phyloP scores from a whole-genome alignment of 2,113 vertebrate genomes.

The Aldabrachelys gigantea region DNA sequence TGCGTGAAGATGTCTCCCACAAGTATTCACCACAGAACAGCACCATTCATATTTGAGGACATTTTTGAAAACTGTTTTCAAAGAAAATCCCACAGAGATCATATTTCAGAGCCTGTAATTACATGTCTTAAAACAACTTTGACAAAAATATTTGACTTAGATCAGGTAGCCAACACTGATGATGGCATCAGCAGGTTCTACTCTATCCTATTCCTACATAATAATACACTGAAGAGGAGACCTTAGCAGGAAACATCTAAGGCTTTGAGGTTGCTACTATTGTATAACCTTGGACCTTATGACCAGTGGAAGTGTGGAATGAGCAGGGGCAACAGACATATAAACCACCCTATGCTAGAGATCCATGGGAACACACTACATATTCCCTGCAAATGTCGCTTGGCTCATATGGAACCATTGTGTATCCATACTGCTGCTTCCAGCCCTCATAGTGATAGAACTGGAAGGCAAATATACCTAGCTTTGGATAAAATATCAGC shows the following conservation, averaged over 20 bases:
- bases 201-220: neutral
- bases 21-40: constrained; percentile 25
- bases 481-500: constrained; percentile 57
- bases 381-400: neutral
- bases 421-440: neutral
- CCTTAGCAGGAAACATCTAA: neutral
- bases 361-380: neutral
- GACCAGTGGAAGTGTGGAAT: neutral
- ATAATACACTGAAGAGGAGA: neutral
- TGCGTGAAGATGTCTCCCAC: neutral
- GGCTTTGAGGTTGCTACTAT: neutral
- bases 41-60: neutral
- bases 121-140: constrained; percentile 8
- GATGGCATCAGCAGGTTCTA: neutral
- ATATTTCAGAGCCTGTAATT: constrained; percentile 5
- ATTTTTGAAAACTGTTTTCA: constrained; percentile 24
- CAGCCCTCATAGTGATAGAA: neutral
- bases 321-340: neutral
- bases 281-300: neutral
- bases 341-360: neutral
- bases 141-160: neutral
- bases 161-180: neutral
- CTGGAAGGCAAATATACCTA: constrained; percentile 25
- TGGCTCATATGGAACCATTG: neutral
- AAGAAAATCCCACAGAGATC: constrained; percentile 8